phyloP scores from a whole-genome alignment of 2,888 invertebrate genomes.

The Caenorhabditis sp. region DNA sequence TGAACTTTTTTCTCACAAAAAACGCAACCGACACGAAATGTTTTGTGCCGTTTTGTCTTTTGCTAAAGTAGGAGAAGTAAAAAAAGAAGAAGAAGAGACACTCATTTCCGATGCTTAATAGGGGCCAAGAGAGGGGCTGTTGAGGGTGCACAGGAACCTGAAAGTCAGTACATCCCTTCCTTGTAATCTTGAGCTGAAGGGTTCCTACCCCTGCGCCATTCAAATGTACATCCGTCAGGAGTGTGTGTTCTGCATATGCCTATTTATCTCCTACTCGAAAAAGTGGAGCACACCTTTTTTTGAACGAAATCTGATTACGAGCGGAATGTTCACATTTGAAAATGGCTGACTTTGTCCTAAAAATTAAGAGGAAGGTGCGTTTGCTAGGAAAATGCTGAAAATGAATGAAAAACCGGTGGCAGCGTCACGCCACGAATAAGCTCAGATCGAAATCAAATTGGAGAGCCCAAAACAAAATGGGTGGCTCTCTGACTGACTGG shows the following conservation, averaged over 20 bases:
- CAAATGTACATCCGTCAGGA: conserved; percentile 21
- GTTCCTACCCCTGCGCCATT: not conserved
- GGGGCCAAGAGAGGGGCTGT: not conserved
- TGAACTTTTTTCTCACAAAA: too few relatives aligned
- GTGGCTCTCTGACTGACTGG: conserved; percentile 25
- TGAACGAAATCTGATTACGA: not conserved
- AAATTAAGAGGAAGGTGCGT: too few relatives aligned
- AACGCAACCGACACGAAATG: too few relatives aligned
- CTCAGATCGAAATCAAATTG: conserved; percentile 35
- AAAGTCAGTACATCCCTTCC: conserved; percentile 11
- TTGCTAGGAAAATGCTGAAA: too few relatives aligned
- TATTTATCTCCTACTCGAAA: conserved; percentile 6
- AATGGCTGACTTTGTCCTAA: too few relatives aligned
- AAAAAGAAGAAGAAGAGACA: conserved; percentile 1
- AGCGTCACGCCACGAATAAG: too few relatives aligned
- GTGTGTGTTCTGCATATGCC: conserved; percentile 1
- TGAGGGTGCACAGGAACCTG: conserved; percentile 9
- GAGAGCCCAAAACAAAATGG: conserved; percentile 45
- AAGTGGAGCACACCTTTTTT: not conserved
- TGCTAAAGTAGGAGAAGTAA: too few relatives aligned
- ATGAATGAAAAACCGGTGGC: too few relatives aligned
- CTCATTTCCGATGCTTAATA: conserved; percentile 31
- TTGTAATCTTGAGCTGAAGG: conserved; percentile 31
- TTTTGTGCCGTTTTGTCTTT: not conserved
- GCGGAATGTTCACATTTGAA: too few relatives aligned